These are phyloP conservation scores for Hydrotaea cyrtoneurina DNA, from an alignment of 2,888 invertebrate genomes.

Conservation along the genomic window DNA sequence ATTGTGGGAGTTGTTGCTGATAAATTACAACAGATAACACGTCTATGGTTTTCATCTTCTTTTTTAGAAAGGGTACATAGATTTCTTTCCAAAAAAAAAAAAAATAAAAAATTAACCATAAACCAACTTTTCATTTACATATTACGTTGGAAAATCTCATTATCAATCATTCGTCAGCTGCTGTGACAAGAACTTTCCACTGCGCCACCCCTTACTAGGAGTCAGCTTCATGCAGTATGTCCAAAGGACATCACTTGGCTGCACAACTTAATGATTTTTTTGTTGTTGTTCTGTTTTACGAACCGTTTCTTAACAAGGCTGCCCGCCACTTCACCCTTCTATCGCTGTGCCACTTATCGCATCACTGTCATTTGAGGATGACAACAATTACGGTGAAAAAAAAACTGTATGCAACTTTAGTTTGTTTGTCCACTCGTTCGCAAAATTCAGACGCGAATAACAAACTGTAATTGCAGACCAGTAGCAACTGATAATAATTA, in stretches of 20 bases:
- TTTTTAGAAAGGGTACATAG: too few species aligned
- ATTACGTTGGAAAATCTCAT: constrained; percentile 38
- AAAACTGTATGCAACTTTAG: neutral
- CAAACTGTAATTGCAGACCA: neutral
- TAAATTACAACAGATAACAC: too few species aligned
- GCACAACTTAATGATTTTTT: constrained; percentile 1
- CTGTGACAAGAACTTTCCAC: constrained; percentile 47
- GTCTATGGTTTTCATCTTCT: too few species aligned
- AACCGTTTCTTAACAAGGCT: neutral
- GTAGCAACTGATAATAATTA: constrained; percentile 1
- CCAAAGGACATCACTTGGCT: constrained; percentile 23
- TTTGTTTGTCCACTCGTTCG: neutral
- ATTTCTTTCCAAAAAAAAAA: too few species aligned
- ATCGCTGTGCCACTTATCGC: constrained; percentile 47
- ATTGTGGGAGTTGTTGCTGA: too few species aligned
- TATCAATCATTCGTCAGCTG: constrained; percentile 61
- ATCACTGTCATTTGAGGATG: constrained; percentile 45
- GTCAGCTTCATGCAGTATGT: neutral
- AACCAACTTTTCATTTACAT: constrained; percentile 55
- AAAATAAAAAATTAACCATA: constrained; percentile 31
- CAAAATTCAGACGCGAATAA: neutral
- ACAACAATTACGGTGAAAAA: constrained; percentile 6
- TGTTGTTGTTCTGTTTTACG: neutral
- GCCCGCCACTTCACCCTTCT: neutral
- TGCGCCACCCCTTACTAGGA: neutral